Evolutionary conservation across 2,888 invertebrate species (phyloP).

Genomic region (Euspilapteryx auroguttella): DNA sequence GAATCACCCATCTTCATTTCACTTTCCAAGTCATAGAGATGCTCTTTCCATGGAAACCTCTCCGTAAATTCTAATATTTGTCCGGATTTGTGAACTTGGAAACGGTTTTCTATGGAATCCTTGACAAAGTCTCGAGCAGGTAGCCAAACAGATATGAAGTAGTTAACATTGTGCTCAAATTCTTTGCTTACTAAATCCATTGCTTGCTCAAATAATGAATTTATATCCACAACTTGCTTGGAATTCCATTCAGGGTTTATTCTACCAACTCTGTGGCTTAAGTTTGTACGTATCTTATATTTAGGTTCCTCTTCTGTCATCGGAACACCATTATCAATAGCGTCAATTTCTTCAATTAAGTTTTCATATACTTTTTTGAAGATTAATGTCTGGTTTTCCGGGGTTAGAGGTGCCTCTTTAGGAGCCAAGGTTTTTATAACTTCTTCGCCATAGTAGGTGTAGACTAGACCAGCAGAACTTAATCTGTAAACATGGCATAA

Average conservation of each 20-base stretch:
- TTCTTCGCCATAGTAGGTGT: slow-evolving; percentile 84
- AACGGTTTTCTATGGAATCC: slow-evolving; percentile 69
- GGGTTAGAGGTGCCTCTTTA: slow-evolving; percentile 29
- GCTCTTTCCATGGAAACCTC: slow-evolving; percentile 89
- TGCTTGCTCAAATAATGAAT: slow-evolving; percentile 75
- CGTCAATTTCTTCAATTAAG: slow-evolving; percentile 93
- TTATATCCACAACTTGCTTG: slow-evolving; percentile 44
- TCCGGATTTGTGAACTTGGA: slow-evolving; percentile 72
- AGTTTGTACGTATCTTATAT: slow-evolving; percentile 78
- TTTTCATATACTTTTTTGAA: slow-evolving; percentile 79
- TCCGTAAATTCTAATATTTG: slow-evolving; percentile 76
- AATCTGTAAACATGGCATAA: slow-evolving; percentile 60
- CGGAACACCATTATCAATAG: slow-evolving; percentile 94
- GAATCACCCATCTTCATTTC: slow-evolving; percentile 64
- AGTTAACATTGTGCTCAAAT: slow-evolving; percentile 69
- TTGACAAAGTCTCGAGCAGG: slow-evolving; percentile 82
- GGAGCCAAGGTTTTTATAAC: slow-evolving; percentile 66
- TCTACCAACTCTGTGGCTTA: slow-evolving; percentile 73
- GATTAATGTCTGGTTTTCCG: slow-evolving; percentile 55
- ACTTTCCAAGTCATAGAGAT: slow-evolving; percentile 80
- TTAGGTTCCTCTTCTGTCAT: slow-evolving; percentile 73
- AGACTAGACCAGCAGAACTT: slow-evolving; percentile 94
- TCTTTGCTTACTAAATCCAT: slow-evolving; percentile 77
- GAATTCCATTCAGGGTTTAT: slow-evolving; percentile 88
- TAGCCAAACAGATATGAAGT: slow-evolving; percentile 74